A percentile compares a stretch with the other conserved stretches of the same genome.
Conservation (phyloP, 2,113 vertebrate genomes). For the Pseudorectes ferrugineus region DNA sequence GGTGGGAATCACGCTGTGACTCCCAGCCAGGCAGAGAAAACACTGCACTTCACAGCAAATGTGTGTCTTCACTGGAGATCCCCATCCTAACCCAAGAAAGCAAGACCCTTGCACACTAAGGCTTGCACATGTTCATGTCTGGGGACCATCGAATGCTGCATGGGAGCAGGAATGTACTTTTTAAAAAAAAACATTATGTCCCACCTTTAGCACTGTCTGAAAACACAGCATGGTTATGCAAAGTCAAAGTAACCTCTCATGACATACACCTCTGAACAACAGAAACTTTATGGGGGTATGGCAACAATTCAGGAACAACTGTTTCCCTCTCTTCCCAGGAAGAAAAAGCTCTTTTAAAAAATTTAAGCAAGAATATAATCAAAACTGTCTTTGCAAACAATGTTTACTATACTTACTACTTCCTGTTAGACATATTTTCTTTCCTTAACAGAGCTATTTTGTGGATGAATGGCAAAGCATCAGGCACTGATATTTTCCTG, state of each 20-base stretch:
- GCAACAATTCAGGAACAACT: neutral
- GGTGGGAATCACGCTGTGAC: fast-evolving
- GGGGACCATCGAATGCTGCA: neutral
- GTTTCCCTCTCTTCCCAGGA: neutral
- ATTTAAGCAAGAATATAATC: neutral
- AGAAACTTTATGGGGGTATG: neutral
- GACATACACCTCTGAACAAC: neutral
- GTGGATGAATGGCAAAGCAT: neutral
- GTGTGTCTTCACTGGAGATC: neutral
- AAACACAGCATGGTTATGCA: neutral
- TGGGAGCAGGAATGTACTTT: neutral
- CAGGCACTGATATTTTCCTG: neutral
- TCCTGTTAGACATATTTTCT: neutral
- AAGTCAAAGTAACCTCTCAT: neutral
- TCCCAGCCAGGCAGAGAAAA: neutral
- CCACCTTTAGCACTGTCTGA: neutral
- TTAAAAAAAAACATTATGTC: neutral
- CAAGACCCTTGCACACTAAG: neutral
- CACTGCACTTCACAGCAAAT: neutral
- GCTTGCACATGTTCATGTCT: neutral
- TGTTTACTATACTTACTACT: neutral
- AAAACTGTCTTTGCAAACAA: neutral
- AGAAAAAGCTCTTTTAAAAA: neutral
- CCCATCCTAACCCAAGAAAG: neutral
- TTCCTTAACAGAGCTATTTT: neutral